Base-by-base conservation (phyloP, 2,113 vertebrate species). In the Psephotus haematonotus region DNA sequence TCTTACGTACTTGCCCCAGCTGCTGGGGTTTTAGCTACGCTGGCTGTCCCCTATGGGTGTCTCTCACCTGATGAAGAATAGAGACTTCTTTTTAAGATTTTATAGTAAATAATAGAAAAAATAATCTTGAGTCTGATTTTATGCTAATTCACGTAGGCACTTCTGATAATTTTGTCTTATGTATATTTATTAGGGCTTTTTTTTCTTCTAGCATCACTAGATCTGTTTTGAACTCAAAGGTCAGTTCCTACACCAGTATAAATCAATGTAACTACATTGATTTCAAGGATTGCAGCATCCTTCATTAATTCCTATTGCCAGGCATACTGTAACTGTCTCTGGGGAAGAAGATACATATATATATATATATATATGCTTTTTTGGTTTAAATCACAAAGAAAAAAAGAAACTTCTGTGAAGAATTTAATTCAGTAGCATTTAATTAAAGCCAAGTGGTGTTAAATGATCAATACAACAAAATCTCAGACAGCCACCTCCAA, bases 261-360 rank as follows among this genome's bases (percentile, higher is more conserved):
- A 93, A 97, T 95, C 93, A 87, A 96, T 94, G 88, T 87, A 91
- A 79, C 63, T 59, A 53, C 77, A 96, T 96, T 92, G 95, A 96
- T 96, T 94, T 75, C 95, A 80, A 94, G 78, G 75, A 89, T 60
- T 85, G 84, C 46, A 62, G 35, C 53, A 44, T 83, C 82, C 94
- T 95, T 93, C 86, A 89, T 92, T 96, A 94, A 79, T 95, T 95
- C 65, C 52, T 83, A 43, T 88, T 91, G 65, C 95, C 65, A 62
- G 65, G 37, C 44, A 89, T 44, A 19, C 39, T 17, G 60, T 37
- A 60, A 37, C 14, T 47, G 39, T 89, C 93, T 92, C 82, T 67
- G 43, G 83, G 90, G 69, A 87, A 88, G 69, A 83, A 62, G 19
- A 72, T 23, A 37, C 20, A n/a, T 90, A 6, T 82, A 9, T 91